Percentiles rank a stretch among this genome's conserved stretches.
These are phyloP conservation scores for Arremon brunneinucha DNA, from an alignment of 2,797 vertebrate species.

Conservation along the genomic window DNA sequence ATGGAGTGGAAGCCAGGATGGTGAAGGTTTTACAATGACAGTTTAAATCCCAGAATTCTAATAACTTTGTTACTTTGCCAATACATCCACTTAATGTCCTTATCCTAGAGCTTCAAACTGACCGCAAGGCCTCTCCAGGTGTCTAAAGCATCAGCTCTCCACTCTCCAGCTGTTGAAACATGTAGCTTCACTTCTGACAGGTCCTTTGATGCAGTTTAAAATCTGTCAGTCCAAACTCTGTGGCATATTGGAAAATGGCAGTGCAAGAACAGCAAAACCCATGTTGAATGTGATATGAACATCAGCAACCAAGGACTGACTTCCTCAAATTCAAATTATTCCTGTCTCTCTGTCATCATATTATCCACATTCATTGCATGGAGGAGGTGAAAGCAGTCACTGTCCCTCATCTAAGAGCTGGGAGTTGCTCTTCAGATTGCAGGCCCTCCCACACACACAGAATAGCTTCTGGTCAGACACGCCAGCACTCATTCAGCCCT, in stretches of 20 bases:
- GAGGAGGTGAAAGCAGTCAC: not conserved
- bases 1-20: not conserved
- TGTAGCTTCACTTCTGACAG: not conserved
- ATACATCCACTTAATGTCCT: not conserved
- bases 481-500: not conserved
- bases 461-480: rapidly evolving
- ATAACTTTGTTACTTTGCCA: not conserved
- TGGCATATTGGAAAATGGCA: not conserved
- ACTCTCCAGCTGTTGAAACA: slow-evolving; percentile 1
- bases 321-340: not conserved
- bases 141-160: not conserved
- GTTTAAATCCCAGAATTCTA: not conserved
- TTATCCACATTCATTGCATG: not conserved
- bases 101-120: not conserved
- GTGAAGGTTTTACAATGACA: not conserved
- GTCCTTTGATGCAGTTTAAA: not conserved
- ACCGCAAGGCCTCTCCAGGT: not conserved
- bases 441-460: not conserved
- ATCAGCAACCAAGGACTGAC: not conserved
- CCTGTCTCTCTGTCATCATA: not conserved
- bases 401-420: not conserved
- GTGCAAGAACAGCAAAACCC: not conserved
- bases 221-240: not conserved
- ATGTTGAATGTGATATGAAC: not conserved
- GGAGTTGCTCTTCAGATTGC: not conserved